phyloP scores from a whole-genome alignment of 2,113 vertebrate genomes.

The Monopterus albus region DNA sequence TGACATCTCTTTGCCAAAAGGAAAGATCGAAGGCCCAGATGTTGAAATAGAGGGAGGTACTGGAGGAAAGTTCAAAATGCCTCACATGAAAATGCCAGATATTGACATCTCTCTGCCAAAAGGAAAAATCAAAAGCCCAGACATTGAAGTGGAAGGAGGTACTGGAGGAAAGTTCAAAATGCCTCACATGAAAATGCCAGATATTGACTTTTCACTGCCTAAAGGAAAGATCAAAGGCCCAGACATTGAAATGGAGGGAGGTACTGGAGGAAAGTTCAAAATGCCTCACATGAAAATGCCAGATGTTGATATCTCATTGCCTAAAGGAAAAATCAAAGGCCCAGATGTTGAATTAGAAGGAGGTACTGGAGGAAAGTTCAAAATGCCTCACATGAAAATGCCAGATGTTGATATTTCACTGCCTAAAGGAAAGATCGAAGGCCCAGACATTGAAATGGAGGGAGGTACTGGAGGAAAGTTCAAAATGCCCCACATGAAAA shows the following conservation, averaged over 20 bases:
- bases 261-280: too few relatives aligned
- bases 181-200: too few relatives aligned
- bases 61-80: too few relatives aligned
- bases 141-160: conserved; percentile 36
- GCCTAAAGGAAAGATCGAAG: conserved; percentile 54
- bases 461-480: conserved; percentile 38
- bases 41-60: too few relatives aligned
- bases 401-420: conserved; percentile 17
- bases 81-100: conserved; percentile 14
- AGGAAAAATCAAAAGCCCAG: conserved; percentile 45
- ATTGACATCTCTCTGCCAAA: conserved; percentile 31
- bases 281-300: too few relatives aligned
- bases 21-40: too few relatives aligned
- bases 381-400: conserved; percentile 8
- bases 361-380: too few relatives aligned
- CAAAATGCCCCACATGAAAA: too few relatives aligned
- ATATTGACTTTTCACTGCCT: conserved; percentile 40
- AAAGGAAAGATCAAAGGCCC: conserved; percentile 33
- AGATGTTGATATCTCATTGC: conserved; percentile 49
- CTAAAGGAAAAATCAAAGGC: too few relatives aligned
- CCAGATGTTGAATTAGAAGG: too few relatives aligned
- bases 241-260: conserved; percentile 12
- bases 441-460: conserved; percentile 28
- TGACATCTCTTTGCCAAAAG: conserved; percentile 65
- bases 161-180: conserved; percentile 41